These are phyloP conservation scores for Sinosuthora webbiana DNA, from an alignment of 2,113 vertebrate species.

Conservation along the genomic window DNA sequence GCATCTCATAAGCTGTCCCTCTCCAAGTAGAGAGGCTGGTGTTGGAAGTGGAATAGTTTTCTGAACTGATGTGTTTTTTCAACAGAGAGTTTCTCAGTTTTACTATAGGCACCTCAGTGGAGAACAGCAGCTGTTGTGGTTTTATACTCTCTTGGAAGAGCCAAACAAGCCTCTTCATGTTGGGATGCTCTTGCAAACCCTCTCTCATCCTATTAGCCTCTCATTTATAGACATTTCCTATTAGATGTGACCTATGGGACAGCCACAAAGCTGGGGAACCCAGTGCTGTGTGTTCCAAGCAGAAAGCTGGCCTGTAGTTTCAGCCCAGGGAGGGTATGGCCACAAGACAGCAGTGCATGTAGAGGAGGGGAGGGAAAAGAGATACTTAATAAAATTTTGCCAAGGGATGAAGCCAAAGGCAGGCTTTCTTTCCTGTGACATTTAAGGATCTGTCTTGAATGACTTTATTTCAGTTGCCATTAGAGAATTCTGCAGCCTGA, in stretches of 20 bases:
- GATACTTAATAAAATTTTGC: background rate
- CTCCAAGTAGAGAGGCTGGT: background rate
- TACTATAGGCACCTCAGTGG: fast-evolving
- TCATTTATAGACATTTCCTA: background rate
- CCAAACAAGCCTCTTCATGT: background rate
- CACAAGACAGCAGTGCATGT: background rate
- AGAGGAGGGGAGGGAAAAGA: background rate
- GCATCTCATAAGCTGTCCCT: background rate
- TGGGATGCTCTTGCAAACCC: background rate
- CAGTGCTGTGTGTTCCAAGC: background rate
- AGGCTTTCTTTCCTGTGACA: background rate
- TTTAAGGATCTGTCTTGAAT: constrained; percentile 42
- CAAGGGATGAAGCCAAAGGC: background rate
- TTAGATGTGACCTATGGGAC: background rate
- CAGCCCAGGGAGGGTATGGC: background rate
- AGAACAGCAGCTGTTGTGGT: background rate
- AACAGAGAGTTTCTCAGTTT: background rate
- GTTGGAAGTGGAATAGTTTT: background rate
- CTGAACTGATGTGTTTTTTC: background rate
- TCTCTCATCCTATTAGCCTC: background rate
- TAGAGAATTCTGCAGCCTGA: constrained; percentile 50
- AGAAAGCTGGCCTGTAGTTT: background rate
- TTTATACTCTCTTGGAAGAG: background rate
- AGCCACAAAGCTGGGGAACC: background rate
- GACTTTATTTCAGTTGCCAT: constrained; percentile 38